Conservation (phyloP, 2,797 vertebrate genomes). For the Eurystomus glaucurus region DNA sequence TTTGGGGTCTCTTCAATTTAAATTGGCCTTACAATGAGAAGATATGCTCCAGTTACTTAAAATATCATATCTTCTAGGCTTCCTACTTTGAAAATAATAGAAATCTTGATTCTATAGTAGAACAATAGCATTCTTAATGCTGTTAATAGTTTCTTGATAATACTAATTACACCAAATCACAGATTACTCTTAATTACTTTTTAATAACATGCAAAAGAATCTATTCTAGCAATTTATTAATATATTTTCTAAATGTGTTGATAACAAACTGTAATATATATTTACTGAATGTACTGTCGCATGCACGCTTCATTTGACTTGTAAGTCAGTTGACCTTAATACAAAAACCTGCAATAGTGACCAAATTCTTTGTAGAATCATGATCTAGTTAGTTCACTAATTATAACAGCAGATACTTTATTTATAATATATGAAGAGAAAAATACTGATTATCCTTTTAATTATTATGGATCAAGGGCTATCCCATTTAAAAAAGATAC, state of each 20-base stretch:
- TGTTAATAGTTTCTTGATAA: constrained; percentile 48
- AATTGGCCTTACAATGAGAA: not conserved
- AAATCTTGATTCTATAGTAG: not conserved
- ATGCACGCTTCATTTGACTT: not conserved
- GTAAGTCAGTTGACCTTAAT: not conserved
- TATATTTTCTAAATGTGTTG: not conserved
- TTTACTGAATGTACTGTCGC: not conserved
- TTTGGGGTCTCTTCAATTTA: not conserved
- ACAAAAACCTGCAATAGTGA: not conserved
- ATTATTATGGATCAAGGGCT: not conserved
- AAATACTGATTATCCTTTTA: not conserved
- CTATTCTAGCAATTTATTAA: constrained; percentile 4
- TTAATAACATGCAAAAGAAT: constrained; percentile 10
- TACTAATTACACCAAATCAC: constrained; percentile 29
- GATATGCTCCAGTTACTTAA: constrained; percentile 23
- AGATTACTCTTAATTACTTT: constrained; percentile 42
- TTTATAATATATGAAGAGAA: not conserved
- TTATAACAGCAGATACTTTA: not conserved
- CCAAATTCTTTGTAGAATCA: not conserved
- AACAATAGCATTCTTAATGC: constrained; percentile 12
- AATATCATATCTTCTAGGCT: not conserved
- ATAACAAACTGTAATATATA: not conserved
- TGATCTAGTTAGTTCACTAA: not conserved
- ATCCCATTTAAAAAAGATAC: not conserved
- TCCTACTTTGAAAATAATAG: constrained; percentile 17